A percentile compares a stretch with the other conserved stretches of the same genome.
Conservation (phyloP, 2,888 invertebrate genomes). For the Apotomis turbidana region DNA sequence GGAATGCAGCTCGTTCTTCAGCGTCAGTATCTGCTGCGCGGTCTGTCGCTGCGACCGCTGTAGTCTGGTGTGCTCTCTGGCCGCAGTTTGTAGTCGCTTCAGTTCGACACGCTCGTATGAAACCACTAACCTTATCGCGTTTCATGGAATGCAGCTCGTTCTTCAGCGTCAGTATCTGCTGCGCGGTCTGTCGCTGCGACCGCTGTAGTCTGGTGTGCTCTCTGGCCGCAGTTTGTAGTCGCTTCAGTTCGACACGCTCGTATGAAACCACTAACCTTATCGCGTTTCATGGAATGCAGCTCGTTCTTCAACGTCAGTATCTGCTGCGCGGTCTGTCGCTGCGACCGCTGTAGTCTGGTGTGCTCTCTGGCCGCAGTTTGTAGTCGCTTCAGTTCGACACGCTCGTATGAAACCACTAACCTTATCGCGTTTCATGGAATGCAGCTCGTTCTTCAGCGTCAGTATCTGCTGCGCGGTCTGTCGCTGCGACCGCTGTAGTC, state of each 20-base stretch:
- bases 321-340: conserved; percentile 90
- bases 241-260: conserved; percentile 80
- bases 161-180: conserved; percentile 88
- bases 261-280: conserved; percentile 83
- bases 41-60: conserved; percentile 91
- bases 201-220: conserved; percentile 94
- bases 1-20: conserved; percentile 89
- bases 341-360: conserved; percentile 91
- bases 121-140: conserved; percentile 86
- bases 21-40: conserved; percentile 88
- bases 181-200: conserved; percentile 90
- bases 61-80: conserved; percentile 94
- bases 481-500: conserved; percentile 91
- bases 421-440: conserved; percentile 93
- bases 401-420: conserved; percentile 65
- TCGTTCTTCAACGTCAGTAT: conserved; percentile 89
- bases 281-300: conserved; percentile 91
- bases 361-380: conserved; percentile 96
- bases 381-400: conserved; percentile 89
- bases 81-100: conserved; percentile 92
- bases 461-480: conserved; percentile 90
- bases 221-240: conserved; percentile 93
- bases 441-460: conserved; percentile 88
- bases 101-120: conserved; percentile 60
- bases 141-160: conserved; percentile 92